phyloP scores from a whole-genome alignment of 2,888 invertebrate genomes.

The Tetranychus truncatus region DNA sequence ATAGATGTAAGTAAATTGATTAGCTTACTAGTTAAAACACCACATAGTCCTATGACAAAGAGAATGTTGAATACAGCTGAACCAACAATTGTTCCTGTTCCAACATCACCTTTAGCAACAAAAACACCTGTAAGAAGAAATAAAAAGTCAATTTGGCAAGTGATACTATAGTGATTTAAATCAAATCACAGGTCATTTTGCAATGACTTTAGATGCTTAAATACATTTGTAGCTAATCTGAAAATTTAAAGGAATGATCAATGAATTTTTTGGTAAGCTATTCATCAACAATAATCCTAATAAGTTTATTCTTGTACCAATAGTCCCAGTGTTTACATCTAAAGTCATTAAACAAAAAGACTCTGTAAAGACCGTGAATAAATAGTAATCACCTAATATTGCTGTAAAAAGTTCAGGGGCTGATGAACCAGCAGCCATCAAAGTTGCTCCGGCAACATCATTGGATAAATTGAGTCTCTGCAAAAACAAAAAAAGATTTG shows the following conservation, averaged over 20 bases:
- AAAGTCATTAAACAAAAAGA: neutral
- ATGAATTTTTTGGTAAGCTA: too few relatives aligned
- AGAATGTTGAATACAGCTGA: conserved; percentile 30
- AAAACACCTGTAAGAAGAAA: conserved; percentile 24
- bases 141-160: neutral
- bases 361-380: conserved; percentile 12
- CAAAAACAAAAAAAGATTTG: neutral
- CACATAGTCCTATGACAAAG: conserved; percentile 30
- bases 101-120: conserved; percentile 30
- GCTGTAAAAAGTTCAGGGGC: conserved; percentile 29
- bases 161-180: neutral
- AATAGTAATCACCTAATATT: conserved; percentile 23
- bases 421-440: conserved; percentile 29
- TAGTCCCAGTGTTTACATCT: too few relatives aligned
- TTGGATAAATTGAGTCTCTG: conserved; percentile 28
- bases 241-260: too few relatives aligned
- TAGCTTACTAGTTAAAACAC: conserved; percentile 27
- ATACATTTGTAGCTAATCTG: too few relatives aligned
- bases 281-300: too few relatives aligned
- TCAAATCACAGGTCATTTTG: neutral
- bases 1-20: neutral
- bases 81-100: conserved; percentile 30
- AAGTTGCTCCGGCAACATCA: conserved; percentile 29
- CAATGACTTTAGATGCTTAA: too few relatives aligned
- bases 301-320: too few relatives aligned